Evolutionary conservation across 2,113 vertebrate genomes (phyloP).

Genomic region (Rattus norvegicus): DNA sequence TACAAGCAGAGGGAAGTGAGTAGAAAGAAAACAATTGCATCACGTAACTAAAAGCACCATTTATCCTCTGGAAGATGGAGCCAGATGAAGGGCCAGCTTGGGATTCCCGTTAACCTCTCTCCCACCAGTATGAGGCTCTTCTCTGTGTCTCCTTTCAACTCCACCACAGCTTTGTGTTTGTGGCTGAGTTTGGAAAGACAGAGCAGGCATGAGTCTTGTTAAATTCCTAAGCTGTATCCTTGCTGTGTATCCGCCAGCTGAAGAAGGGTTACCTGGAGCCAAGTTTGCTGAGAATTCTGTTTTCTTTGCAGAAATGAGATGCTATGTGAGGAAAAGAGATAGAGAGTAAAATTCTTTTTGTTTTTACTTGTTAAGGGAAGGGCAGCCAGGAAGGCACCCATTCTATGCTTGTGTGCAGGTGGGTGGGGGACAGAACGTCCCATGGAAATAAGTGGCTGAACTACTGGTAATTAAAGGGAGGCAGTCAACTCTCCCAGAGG

Average conservation of each 20-base stretch:
- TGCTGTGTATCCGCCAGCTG: constrained; percentile 23
- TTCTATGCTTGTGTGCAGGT: neutral
- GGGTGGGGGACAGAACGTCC: neutral
- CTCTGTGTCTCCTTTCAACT: neutral
- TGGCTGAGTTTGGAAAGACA: constrained; percentile 19
- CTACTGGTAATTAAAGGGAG: constrained; percentile 65
- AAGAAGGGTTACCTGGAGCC: neutral
- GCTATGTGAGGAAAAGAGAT: neutral
- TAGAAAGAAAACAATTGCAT: neutral
- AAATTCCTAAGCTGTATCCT: constrained; percentile 39
- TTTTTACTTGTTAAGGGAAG: neutral
- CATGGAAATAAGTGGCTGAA: neutral
- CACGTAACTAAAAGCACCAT: neutral
- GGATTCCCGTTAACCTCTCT: neutral
- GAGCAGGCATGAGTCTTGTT: neutral
- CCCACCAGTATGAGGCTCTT: neutral
- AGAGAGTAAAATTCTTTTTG: neutral
- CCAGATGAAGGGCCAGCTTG: neutral
- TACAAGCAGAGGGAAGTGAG: neutral
- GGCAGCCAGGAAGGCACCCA: neutral
- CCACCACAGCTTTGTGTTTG: neutral
- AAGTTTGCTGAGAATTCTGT: neutral
- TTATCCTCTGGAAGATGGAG: neutral
- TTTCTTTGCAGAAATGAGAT: constrained; percentile 41
- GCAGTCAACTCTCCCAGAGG: constrained; percentile 57